Percentiles rank a stretch among this genome's conserved stretches.
Conservation (phyloP, 2,888 invertebrate species). For the Lydus trimaculatus region DNA sequence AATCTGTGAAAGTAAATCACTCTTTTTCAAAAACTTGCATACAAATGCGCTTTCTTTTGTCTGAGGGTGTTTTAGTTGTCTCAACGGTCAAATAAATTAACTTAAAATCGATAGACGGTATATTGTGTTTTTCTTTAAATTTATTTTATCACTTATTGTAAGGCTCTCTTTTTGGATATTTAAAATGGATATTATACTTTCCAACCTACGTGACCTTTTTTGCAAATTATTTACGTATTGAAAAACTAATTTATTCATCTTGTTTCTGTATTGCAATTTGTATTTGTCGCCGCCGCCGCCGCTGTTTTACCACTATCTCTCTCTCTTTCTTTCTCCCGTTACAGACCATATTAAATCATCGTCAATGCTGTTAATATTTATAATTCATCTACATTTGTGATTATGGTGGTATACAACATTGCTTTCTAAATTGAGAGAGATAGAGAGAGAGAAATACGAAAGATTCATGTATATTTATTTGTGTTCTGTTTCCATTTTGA, state of each 20-base stretch:
- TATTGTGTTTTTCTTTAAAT: no score
- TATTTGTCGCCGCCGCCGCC: slow-evolving; percentile 21
- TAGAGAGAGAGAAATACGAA: slow-evolving; percentile 18
- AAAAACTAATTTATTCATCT: slow-evolving; percentile 23
- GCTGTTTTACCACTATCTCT: no score
- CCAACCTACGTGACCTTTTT: slow-evolving; percentile 18
- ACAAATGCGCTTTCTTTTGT: no score
- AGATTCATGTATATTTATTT: slow-evolving; percentile 29
- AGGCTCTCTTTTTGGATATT: not conserved
- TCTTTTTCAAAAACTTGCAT: no score
- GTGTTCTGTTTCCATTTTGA: not conserved
- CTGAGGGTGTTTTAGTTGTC: no score
- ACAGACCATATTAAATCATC: slow-evolving; percentile 28
- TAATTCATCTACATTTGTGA: slow-evolving; percentile 27
- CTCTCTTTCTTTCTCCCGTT: no score
- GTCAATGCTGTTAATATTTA: slow-evolving; percentile 29
- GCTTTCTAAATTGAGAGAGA: slow-evolving; percentile 12
- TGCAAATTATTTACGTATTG: slow-evolving; percentile 9
- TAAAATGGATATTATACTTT: not conserved
- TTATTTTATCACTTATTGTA: not conserved
- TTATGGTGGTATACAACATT: slow-evolving; percentile 12
- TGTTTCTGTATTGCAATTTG: slow-evolving; percentile 10
- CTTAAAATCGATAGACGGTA: no score
- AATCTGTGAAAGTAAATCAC: no score
- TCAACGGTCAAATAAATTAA: no score